Conservation (phyloP, 2,888 invertebrate genomes). For the Clostera curtula region DNA sequence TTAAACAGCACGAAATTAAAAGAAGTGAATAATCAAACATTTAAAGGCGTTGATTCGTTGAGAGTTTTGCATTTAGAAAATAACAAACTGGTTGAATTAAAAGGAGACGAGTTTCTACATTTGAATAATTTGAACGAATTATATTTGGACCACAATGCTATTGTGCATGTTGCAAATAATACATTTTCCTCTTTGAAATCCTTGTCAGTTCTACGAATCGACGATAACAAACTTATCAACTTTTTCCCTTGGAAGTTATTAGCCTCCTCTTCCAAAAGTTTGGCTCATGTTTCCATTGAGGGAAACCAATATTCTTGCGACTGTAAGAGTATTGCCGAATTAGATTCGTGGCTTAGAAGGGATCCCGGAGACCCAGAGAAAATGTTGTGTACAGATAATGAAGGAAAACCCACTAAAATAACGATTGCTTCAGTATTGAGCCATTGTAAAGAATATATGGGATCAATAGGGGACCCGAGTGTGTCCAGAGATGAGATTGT, state of each 20-base stretch:
- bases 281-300: constrained; percentile 81
- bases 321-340: constrained; percentile 81
- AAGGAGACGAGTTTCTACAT: constrained; percentile 87
- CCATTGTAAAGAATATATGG: constrained; percentile 78
- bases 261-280: constrained; percentile 75
- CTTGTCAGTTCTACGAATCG: constrained; percentile 82
- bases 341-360: constrained; percentile 80
- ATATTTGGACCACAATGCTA: constrained; percentile 86
- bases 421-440: constrained; percentile 71
- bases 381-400: constrained; percentile 79
- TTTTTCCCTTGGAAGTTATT: constrained; percentile 83
- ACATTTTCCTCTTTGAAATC: constrained; percentile 85
- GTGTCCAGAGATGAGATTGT: constrained; percentile 68
- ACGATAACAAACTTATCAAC: constrained; percentile 84
- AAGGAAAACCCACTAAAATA: constrained; percentile 66
- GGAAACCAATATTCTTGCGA: constrained; percentile 90
- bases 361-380: constrained; percentile 80
- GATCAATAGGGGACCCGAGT: constrained; percentile 60
- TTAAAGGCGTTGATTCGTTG: constrained; percentile 84
- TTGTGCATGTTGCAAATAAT: constrained; percentile 82
- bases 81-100: constrained; percentile 82
- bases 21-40: constrained; percentile 85
- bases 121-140: constrained; percentile 83
- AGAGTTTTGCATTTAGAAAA: constrained; percentile 85
- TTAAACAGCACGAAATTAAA: constrained; percentile 85